Base-by-base conservation (phyloP, 2,113 vertebrate species). In the Crypturellus undulatus region DNA sequence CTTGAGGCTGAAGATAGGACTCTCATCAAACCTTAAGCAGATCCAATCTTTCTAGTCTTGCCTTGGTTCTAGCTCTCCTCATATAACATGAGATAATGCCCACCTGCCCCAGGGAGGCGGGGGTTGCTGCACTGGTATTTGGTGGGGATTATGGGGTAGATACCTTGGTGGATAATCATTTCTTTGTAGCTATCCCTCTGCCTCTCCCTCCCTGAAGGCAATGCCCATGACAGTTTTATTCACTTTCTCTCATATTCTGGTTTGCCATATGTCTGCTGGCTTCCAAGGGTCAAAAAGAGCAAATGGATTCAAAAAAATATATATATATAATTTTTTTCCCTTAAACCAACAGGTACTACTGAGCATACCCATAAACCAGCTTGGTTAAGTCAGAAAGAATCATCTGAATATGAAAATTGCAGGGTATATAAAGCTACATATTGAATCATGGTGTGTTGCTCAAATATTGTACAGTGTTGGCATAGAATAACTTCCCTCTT, bases 381-480 rank as follows among this genome's bases (percentile, higher is more conserved):
- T 91, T 42, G 51, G 34, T 56, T 73, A 73, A 86, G 22, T 60
- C 68, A 75, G 68, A 80, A 92, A 84, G 0, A 34, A n/a, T 60
- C 2, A 64, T 47, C 87, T 93, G 68, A 68, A 21, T 32, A 40
- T 0, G 3, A 7, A 51, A 58, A 52, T 70, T 36, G 84, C 42
- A 43, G 58, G 54, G 60, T 40, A 40, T 20, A 62, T 14, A 43
- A 43, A 76, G 43, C 0, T 0, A 3, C 49, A 62, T 1, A 1
- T 88, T 86, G 95, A 70, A 49, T 93, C 72, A 49, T 12, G 13
- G 47, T 59, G 45, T 73, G 84, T 90, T 91, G 75, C 58, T 95
- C 38, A 93, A 93, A 86, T 71, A 91, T 71, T 77, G 32, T 49
- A 80, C 77, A 0, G 0, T 80, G 78, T 79, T 88, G 12, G 69